phyloP scores from a whole-genome alignment of 2,888 invertebrate genomes.

The Sinotaia quadrata region DNA sequence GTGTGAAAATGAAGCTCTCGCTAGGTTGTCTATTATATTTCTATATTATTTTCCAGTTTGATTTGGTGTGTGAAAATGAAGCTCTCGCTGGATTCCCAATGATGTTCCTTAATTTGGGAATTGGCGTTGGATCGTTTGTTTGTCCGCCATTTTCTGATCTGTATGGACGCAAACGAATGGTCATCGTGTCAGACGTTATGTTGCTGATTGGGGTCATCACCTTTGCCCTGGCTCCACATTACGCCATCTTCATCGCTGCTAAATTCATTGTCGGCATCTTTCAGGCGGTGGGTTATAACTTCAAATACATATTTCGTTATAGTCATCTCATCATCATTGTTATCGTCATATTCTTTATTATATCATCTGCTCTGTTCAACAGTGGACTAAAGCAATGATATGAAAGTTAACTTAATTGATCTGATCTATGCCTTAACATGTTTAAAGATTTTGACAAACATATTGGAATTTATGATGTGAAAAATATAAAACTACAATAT shows the following conservation, averaged over 20 bases:
- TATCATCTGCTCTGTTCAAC: too few relatives aligned
- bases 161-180: neutral
- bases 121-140: neutral
- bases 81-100: neutral
- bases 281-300: neutral
- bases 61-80: neutral
- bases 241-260: neutral
- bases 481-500: too few relatives aligned
- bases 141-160: neutral
- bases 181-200: neutral
- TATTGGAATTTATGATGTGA: too few relatives aligned
- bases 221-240: neutral
- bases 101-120: neutral
- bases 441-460: too few relatives aligned
- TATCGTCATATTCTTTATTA: too few relatives aligned
- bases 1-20: neutral
- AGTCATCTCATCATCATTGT: too few relatives aligned
- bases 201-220: neutral
- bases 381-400: too few relatives aligned
- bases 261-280: neutral
- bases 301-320: neutral
- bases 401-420: too few relatives aligned
- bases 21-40: neutral
- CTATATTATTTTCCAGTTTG: neutral
- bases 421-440: too few relatives aligned